Base-by-base conservation (phyloP, 2,797 vertebrate species). In the Halcyon badia region DNA sequence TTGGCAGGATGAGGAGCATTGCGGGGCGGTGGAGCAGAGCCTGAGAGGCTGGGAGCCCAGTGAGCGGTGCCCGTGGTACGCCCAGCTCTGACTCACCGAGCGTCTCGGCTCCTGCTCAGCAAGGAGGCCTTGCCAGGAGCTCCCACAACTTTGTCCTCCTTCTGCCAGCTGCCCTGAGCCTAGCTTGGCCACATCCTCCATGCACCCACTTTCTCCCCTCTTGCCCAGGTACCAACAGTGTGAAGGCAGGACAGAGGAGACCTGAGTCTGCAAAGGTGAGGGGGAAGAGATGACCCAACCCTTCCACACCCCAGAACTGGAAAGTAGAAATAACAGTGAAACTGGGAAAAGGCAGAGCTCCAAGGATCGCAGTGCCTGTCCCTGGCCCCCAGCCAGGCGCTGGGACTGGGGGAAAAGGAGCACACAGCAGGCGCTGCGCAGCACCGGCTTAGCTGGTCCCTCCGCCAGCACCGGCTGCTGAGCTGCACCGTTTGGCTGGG, bases 21-120 rank as follows among this genome's bases (percentile, higher is more conserved):
- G 57, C 76, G 46, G 89, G 85, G 86, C 13, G 5, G 69, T 7
- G 77, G 57, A 91, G 68, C 71, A n/a, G 69, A 87, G 87, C 68
- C 57, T 0, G 52, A 5, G 11, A 41, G 64, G 78, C 91, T 66
- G 77, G 0, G 0, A 89, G 84, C 49, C 24, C 58, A 70, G 77
- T 1, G 1, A 94, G 75, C 0, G 0, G 58, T 49, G 82, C 79
- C 87, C 39, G 0, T 33, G 87, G 82, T 68, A 87, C 71, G 2
- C 79, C 79, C 95, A 84, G 94, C 92, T 71, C 95, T 94, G 95
- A 97, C 68, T 94, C 95, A 96, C 4, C 0, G 0, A 41, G 62
- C 0, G 3, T 44, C 92, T 90, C 12, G 1, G 71, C 90, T 95
- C 89, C 80, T 0, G 1, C 82, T 65, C 75, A 35, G 72, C 79